A percentile compares a stretch with the other conserved stretches of the same genome.
These are phyloP conservation scores for Stichopus horrens DNA, from an alignment of 53 echinoderm and acorn worm genomes.

Conservation along the genomic window DNA sequence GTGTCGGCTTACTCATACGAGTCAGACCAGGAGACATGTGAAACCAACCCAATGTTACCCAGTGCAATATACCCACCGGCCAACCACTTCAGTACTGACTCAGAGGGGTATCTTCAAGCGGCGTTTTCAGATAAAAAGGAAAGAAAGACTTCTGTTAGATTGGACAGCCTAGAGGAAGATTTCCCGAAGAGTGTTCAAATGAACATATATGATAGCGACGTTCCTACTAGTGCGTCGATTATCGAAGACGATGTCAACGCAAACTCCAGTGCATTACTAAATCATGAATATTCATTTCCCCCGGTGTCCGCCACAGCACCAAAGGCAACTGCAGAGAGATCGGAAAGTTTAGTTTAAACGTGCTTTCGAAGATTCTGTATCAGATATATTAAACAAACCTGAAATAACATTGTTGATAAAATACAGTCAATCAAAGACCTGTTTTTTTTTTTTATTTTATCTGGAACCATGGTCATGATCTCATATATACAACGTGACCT, in stretches of 20 bases:
- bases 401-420: too few species aligned
- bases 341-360: conserved; percentile 28
- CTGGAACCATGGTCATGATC: too few species aligned
- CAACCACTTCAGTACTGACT: conserved; percentile 16
- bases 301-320: background rate
- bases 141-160: background rate
- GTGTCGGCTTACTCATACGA: conserved; percentile 21
- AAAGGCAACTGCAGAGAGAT: background rate
- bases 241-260: background rate
- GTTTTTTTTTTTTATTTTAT: too few species aligned
- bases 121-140: background rate
- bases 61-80: background rate
- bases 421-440: too few species aligned
- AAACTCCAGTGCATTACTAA: background rate
- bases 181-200: conserved; percentile 31
- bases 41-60: conserved; percentile 7
- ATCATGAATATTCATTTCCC: conserved; percentile 39
- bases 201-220: conserved; percentile 36
- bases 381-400: too few species aligned
- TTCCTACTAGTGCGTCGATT: background rate
- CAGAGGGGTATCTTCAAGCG: conserved; percentile 26
- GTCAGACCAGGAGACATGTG: background rate
- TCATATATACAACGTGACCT: too few species aligned
- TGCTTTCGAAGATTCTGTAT: too few species aligned
- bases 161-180: background rate